Base-by-base conservation (phyloP, 2,797 vertebrate species). In the Apogon talboti region DNA sequence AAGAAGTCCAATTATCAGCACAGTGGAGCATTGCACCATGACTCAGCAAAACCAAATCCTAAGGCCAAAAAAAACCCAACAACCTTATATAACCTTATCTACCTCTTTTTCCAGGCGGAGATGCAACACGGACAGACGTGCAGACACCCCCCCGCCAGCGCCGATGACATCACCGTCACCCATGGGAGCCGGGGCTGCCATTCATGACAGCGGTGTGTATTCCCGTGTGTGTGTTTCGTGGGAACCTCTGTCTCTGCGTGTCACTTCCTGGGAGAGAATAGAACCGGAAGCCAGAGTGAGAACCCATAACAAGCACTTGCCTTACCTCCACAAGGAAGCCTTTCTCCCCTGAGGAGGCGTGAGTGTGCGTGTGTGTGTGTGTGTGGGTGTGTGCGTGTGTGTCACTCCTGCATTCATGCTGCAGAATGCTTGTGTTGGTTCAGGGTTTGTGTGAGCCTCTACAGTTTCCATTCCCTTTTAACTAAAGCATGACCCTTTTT, bases 261-360 rank as follows among this genome's bases (percentile, higher is more conserved):
- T 82, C 74, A 86, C 84, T 91, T 93, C 91, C 91, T 89, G 85
- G 77, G 86, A 83, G 62, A 91, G 87, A 92, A 89, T 84, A 78
- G 83, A 79, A 59, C 77, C 85, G 84, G 86, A 92, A 90, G 78
- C 81, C 52, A 35, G 64, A 47, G 75, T 13, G 44, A 65, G 68
- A 72, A 63, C 38, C 16, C 58, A 68, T 73, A 84, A 76, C 79
- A 66, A 71, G 58, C 52, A 0, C 67, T 71, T 18, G 54, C 68
- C 66, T 83, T 79, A 79, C 81, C 83, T 89, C 83, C 63, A 83
- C 84, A 88, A 89, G 81, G 87, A 83, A 80, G 76, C 58, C 88
- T 89, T 88, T 89, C 68, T 84, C 74, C 71, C 37, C 11, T 44
- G 60, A 47, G 59, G 16, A 73, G 49, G 24, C 28, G 18, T 66